Percentiles rank a stretch among this genome's conserved stretches.
Evolutionary conservation across 2,797 vertebrate genomes (phyloP).

Genomic region (Phylloscopus collybita): DNA sequence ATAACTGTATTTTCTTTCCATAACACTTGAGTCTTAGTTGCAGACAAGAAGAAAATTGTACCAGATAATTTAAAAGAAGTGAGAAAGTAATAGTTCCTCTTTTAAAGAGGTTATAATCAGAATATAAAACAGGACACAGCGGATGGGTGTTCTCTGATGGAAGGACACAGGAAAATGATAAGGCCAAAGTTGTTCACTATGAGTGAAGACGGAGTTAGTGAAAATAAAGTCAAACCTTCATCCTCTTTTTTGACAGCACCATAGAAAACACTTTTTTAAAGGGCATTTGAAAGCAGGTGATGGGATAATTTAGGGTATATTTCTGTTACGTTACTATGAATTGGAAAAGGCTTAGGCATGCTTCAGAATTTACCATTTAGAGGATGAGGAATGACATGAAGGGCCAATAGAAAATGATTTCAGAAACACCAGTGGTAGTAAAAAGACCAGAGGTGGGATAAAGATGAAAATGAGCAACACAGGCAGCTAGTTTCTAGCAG

Average conservation of each 20-base stretch:
- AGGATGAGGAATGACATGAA: not conserved
- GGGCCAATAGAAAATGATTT: not conserved
- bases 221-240: not conserved
- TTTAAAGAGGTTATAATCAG: not conserved
- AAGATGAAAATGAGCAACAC: not conserved
- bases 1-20: constrained; percentile 30
- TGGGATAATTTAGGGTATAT: not conserved
- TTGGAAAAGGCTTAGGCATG: not conserved
- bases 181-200: not conserved
- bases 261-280: not conserved
- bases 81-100: not conserved
- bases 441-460: not conserved
- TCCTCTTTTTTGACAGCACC: not conserved
- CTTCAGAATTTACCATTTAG: not conserved
- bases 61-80: not conserved
- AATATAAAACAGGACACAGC: not conserved
- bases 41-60: not conserved
- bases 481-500: not conserved
- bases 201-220: not conserved
- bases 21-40: not conserved
- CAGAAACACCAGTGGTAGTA: not conserved
- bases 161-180: not conserved
- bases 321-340: not conserved
- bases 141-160: not conserved
- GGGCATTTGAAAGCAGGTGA: not conserved